Percentiles rank a stretch among this genome's conserved stretches.
Evolutionary conservation across 2,888 invertebrate species (phyloP).

Genomic region (Bombylius major): DNA sequence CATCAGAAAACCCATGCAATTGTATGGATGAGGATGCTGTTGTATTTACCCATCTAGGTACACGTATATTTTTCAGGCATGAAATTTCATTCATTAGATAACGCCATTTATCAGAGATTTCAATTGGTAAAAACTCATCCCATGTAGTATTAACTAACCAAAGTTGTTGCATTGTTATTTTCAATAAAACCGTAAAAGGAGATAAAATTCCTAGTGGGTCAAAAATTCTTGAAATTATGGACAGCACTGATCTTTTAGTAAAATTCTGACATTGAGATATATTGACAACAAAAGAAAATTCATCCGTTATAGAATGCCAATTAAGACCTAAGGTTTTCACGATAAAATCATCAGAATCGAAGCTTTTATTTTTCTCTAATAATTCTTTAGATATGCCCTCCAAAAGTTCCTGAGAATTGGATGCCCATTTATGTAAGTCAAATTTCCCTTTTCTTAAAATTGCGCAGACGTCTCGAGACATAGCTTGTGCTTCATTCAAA

Average conservation of each 20-base stretch:
- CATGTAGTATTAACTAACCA: not conserved
- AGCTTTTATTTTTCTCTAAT: too few relatives aligned
- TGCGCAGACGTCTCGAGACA: not conserved
- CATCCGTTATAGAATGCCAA: not conserved
- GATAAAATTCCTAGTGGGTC: not conserved
- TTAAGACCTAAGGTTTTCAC: not conserved
- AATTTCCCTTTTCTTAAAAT: not conserved
- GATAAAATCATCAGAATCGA: not conserved
- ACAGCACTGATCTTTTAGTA: not conserved
- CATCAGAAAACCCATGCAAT: not conserved
- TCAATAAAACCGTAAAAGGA: not conserved
- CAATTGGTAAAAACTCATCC: not conserved
- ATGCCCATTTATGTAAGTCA: not conserved
- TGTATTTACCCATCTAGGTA: not conserved
- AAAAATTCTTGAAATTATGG: not conserved
- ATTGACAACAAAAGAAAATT: not conserved
- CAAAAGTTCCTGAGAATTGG: not conserved
- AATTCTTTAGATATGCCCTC: not conserved
- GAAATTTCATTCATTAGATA: not conserved
- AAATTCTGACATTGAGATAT: not conserved
- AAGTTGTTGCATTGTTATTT: not conserved
- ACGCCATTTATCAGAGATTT: not conserved
- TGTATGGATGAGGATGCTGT: not conserved
- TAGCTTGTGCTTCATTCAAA: not conserved
- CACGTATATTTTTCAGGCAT: not conserved